Base-by-base conservation (phyloP, 35 echinoderm and acorn worm genomes). In the Stichopus chloronotus region DNA sequence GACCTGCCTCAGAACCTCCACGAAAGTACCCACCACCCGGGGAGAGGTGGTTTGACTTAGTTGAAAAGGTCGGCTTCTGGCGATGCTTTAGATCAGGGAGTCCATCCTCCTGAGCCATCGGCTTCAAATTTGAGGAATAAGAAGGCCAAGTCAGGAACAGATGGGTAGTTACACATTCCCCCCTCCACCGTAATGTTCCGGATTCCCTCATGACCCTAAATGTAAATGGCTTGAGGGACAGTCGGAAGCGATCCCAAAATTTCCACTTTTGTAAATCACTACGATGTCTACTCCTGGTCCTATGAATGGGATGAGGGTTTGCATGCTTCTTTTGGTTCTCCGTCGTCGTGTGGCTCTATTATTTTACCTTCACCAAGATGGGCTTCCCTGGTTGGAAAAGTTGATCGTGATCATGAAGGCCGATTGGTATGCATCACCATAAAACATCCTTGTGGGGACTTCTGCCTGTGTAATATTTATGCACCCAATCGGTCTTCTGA, bases 401-500 rank as follows among this genome's bases (percentile, higher is more conserved):
- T 83, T 83, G 52, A 83, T 83, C 53, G 7, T 55, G 23, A 56
- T 83, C 43, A 83, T 56, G 79, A 83, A 12, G 79, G 79, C 13
- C 79, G 79, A 25, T 55, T 83, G 5, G 79, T 83, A 11, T 83
- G 79, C 14, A 52, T 83, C 13, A 83, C 79, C 5, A 19, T 83
- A 83, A 83, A 83, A 25, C 79, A 83, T 56, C 79, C 79, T 6
- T 83, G 79, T 12, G 79, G 6, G 52, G 53, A 0, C 79, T 83
- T 83, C 79, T 52, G 5, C 20, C 78, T 83, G 19, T 55, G 79
- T 83, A 83, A 6, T 56, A 52, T 83, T 8, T 83, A 55, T 55
- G 52, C 79, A 13, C 79, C 79, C 79, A 83, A 83, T 83, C 79
- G 79, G 79, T 25, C 43, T 83, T 83, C 79, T 16, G 79, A 83